Evolutionary conservation across 2,888 invertebrate species (phyloP), one percentile per base, ranked within the genome.

Genomic region (Scaptomyza cyrtandrae): DNA sequence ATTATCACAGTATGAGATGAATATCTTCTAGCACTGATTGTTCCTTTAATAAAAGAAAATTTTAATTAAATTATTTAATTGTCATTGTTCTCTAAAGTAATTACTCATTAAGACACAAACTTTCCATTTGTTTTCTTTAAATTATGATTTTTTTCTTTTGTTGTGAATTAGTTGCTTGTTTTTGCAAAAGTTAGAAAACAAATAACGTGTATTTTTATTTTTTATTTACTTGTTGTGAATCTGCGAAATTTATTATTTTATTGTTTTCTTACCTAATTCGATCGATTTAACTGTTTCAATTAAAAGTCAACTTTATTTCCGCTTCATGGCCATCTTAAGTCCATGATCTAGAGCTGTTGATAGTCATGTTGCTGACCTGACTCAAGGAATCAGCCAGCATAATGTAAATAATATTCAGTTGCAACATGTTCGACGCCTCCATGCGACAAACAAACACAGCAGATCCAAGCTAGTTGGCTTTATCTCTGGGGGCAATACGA

Each of bases 381-480:
- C 75, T 49, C 60, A 56, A 54, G 35, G 46, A 75, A 74, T 58
- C 45, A 16, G 55, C 46, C 44, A 7, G 11, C 41, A 19, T 53
- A 31, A 43, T 37, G 16, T 39, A 14, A 16, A 33, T 27, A 24
- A 24, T 10, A 13, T 37, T 48, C 0, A 48, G n/a, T 10, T 44
- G 27, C 55, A 76, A 70, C 77, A 68, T 77, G 85, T 81, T 85
- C 39, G 82, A 81, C 85, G 50, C 77, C 79, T 77, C 71, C 82
- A 67, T 62, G 52, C 14, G 54, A 55, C 46, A 35, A 16, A 49
- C 43, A 16, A 44, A 31, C 11, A 48, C 11, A 48, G 6, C 57
- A 16, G 11, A 48, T 41, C 16, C 16, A 46, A 46, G 46, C 56
- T 54, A 37, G 37, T 46, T 27, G 46, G 37, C 50, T 35, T 37